Evolutionary conservation across 2,888 invertebrate species (phyloP).

Genomic region (Melieria crassipennis): DNA sequence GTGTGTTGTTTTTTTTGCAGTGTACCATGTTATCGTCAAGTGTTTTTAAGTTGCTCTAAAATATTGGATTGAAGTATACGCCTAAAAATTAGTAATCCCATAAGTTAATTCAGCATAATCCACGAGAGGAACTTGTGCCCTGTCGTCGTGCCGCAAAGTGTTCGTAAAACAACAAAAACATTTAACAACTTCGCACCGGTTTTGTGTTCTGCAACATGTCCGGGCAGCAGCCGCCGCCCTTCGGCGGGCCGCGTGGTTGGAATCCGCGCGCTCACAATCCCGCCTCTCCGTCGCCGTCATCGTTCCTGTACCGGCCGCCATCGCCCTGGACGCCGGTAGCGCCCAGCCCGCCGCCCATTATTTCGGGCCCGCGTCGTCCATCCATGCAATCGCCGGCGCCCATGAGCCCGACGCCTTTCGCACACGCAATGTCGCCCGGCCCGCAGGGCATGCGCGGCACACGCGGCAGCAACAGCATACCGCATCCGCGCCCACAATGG

Average conservation of each 20-base stretch:
- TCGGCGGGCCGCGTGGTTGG: constrained; percentile 64
- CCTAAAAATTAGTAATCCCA: not conserved
- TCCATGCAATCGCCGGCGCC: constrained; percentile 59
- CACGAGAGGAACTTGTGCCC: not conserved
- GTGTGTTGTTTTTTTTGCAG: constrained; percentile 7
- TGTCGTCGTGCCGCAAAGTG: not conserved
- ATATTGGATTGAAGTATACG: constrained; percentile 5
- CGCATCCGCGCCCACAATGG: constrained; percentile 76
- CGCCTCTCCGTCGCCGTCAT: constrained; percentile 67
- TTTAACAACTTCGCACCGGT: too few relatives aligned
- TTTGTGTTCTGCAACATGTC: constrained; percentile 54
- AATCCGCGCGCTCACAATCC: constrained; percentile 61
- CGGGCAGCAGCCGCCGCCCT: constrained; percentile 61
- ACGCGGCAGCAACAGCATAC: constrained; percentile 66
- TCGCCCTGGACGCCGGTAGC: constrained; percentile 73
- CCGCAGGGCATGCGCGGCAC: constrained; percentile 65
- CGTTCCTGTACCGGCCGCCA: constrained; percentile 76
- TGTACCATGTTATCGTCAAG: constrained; percentile 32
- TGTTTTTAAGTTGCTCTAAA: constrained; percentile 25
- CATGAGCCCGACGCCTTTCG: constrained; percentile 53
- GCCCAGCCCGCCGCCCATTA: constrained; percentile 78
- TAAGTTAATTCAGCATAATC: not conserved
- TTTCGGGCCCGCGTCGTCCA: constrained; percentile 71
- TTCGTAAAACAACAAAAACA: too few relatives aligned
- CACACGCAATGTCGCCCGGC: constrained; percentile 68